Base-by-base conservation (phyloP, 2,888 invertebrate species). In the Acronicta alni region DNA sequence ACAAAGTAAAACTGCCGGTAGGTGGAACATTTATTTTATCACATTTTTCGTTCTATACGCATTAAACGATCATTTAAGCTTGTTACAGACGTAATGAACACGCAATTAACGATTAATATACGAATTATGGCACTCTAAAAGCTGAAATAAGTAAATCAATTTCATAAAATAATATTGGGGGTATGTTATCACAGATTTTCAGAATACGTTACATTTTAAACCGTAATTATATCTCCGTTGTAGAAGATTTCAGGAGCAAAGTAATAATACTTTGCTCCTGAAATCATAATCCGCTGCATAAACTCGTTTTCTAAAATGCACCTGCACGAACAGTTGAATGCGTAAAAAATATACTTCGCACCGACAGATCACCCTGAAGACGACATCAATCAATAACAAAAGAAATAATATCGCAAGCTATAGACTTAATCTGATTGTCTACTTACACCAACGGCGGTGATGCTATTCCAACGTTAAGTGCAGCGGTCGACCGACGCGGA, bases 331-430 rank as follows among this genome's bases (percentile, higher is more conserved):
- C 79, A 81, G 58, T 63, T 41, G 59, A 55, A 64, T 58, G 60
- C 68, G 68, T 77, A 83, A 79, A 85, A 86, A 82, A 82, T 84
- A 83, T 75, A 75, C 65, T 66, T 67, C 63, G 47, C 73, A 79
- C 72, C 54, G 71, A 77, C 76, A 81, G 86, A 80, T 88, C 87
- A 87, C 85, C 88, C 85, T 82, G 82, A 80, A 78, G 69, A 78
- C 84, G 87, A 85, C 86, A 87, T 87, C 85, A 89, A 90, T 90
- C 89, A 88, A 89, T 90, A 89, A 84, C 82, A 89, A 86, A 84
- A 81, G 75, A 79, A 60, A 75, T 60, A 72, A 60, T 61, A 68
- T 66, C 62, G 48, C 53, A 20, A 4, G 5, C 59, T 48, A 42
- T 43, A 57, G 52, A 45, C 38, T 51, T 63, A 63, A 70, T n/a